These are phyloP conservation scores for Amblyjoppa fuscipennis DNA, from an alignment of 2,888 invertebrate genomes.

Conservation along the genomic window DNA sequence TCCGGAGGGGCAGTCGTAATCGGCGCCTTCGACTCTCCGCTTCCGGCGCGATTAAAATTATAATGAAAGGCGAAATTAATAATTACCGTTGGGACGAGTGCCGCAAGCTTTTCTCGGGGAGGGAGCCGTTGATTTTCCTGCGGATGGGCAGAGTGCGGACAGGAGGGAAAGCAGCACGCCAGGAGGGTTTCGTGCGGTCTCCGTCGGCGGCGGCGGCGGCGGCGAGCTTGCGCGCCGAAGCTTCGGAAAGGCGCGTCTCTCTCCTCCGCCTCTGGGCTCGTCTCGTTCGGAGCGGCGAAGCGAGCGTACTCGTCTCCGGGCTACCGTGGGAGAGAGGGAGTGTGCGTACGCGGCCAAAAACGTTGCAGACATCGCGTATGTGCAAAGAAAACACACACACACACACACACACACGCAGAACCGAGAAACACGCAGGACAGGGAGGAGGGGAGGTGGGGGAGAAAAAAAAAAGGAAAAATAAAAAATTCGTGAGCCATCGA, in stretches of 20 bases:
- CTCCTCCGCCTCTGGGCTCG: conserved; percentile 54
- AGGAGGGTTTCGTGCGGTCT: conserved; percentile 35
- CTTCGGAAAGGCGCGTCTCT: conserved; percentile 74
- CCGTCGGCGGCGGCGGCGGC: conserved; percentile 45
- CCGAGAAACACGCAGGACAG: background rate
- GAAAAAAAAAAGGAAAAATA: background rate
- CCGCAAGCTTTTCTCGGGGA: background rate
- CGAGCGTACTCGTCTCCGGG: conserved; percentile 67
- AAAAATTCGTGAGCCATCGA: background rate
- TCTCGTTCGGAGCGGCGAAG: conserved; percentile 54
- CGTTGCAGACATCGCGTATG: conserved; percentile 25
- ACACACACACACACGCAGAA: background rate
- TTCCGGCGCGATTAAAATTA: background rate
- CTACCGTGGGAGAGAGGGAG: conserved; percentile 66
- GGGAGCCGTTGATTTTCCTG: background rate
- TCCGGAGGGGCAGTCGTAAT: background rate
- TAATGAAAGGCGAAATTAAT: conserved; percentile 1
- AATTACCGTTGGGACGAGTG: background rate
- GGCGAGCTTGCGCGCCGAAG: conserved; percentile 78
- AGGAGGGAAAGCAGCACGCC: background rate
- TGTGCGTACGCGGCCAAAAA: conserved; percentile 52
- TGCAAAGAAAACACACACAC: conserved; percentile 34
- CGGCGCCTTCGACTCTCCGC: background rate
- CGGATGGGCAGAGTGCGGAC: background rate
- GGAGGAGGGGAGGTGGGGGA: background rate